Evolutionary conservation across 92 coral and sea anemone species (phyloP).

Genomic region (Parazoanthus darwini): DNA sequence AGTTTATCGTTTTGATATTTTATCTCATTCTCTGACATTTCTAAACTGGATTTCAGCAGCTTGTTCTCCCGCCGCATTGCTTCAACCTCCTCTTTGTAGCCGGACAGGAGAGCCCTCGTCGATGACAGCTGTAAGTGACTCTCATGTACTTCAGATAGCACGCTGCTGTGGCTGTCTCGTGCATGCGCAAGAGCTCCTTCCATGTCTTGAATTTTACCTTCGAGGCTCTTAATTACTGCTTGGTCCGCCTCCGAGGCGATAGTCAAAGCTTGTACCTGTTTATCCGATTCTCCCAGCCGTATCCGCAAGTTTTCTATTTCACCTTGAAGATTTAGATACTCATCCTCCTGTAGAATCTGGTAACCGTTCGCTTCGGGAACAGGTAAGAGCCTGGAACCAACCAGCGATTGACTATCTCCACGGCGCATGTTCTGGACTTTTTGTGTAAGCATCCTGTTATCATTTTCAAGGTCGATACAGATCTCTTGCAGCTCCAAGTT

Average conservation of each 20-base stretch:
- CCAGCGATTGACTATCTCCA: neutral
- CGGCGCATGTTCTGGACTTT: slow-evolving; percentile 25
- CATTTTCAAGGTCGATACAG: slow-evolving; percentile 79
- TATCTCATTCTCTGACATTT: slow-evolving; percentile 83
- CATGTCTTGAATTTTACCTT: slow-evolving; percentile 73
- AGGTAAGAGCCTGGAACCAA: neutral
- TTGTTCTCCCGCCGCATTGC: slow-evolving; percentile 72
- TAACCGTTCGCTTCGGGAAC: slow-evolving; percentile 12
- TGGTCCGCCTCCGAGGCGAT: slow-evolving; percentile 92
- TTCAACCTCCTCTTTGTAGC: slow-evolving; percentile 76
- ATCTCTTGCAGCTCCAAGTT: slow-evolving; percentile 73
- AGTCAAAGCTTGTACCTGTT: slow-evolving; percentile 75
- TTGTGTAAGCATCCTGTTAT: slow-evolving; percentile 51
- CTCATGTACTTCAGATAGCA: slow-evolving; percentile 81
- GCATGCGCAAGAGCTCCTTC: slow-evolving; percentile 73
- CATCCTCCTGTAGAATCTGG: slow-evolving; percentile 37
- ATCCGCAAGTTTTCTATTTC: slow-evolving; percentile 68
- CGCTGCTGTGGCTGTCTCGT: slow-evolving; percentile 70
- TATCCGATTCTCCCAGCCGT: slow-evolving; percentile 79
- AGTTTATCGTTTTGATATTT: slow-evolving; percentile 70
- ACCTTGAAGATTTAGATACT: slow-evolving; percentile 43
- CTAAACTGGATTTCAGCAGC: slow-evolving; percentile 70
- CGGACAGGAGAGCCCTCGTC: slow-evolving; percentile 73
- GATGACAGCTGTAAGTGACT: slow-evolving; percentile 76
- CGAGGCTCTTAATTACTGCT: slow-evolving; percentile 78